phyloP scores from a whole-genome alignment of 2,888 invertebrate species.

The Callinectes sapidus region DNA sequence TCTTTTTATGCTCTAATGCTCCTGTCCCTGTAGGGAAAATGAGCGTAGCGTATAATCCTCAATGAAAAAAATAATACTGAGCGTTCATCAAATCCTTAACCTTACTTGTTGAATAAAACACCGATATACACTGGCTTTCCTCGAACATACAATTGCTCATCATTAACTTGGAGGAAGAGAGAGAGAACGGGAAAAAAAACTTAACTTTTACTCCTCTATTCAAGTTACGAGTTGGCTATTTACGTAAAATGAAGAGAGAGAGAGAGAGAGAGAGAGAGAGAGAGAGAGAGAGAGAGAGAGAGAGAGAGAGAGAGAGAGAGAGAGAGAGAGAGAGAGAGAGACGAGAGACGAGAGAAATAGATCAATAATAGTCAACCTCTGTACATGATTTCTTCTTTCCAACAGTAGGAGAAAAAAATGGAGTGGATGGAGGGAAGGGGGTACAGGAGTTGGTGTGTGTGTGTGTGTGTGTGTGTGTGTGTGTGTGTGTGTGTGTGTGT shows the following conservation, averaged over 20 bases:
- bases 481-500: too few relatives aligned
- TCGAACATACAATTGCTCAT: background rate
- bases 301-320: background rate
- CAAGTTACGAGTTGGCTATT: background rate
- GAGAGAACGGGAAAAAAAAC: background rate
- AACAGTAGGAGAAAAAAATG: too few relatives aligned
- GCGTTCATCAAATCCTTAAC: background rate
- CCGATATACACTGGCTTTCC: background rate
- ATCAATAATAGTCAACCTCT: too few relatives aligned
- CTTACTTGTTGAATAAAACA: background rate
- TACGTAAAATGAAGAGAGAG: background rate
- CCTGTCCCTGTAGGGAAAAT: background rate
- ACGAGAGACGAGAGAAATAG: background rate
- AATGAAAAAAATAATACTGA: background rate
- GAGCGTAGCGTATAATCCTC: background rate
- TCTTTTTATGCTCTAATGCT: too few relatives aligned
- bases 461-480: too few relatives aligned
- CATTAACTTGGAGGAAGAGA: background rate
- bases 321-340: slow-evolving; percentile 1
- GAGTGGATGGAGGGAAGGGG: too few relatives aligned
- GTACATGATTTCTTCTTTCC: too few relatives aligned
- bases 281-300: slow-evolving; percentile 1
- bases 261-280: background rate
- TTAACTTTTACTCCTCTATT: background rate
- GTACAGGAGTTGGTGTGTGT: too few relatives aligned